Percentiles rank a stretch among this genome's conserved stretches.
Conservation (phyloP, 2,888 invertebrate genomes). For the Marasmarcha lunaedactyla region DNA sequence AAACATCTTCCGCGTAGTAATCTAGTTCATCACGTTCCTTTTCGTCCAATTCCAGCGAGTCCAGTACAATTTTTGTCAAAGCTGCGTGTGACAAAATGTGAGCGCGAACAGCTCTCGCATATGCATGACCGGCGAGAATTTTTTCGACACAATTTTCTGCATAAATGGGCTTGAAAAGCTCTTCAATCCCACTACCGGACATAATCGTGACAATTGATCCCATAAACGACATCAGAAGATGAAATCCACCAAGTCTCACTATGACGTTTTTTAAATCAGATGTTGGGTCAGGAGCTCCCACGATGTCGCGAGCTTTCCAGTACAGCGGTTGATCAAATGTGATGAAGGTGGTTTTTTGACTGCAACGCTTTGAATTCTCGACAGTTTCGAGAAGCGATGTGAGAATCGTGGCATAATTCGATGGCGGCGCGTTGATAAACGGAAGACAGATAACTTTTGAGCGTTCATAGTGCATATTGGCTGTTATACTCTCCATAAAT, state of each 20-base stretch:
- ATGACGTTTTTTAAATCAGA: slow-evolving; percentile 17
- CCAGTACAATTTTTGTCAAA: slow-evolving; percentile 18
- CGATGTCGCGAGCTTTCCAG: slow-evolving; percentile 21
- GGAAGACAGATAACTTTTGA: slow-evolving; percentile 21
- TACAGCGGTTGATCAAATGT: slow-evolving; percentile 24
- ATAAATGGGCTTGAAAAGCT: slow-evolving; percentile 11
- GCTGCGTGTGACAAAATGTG: slow-evolving; percentile 19
- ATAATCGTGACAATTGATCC: slow-evolving; percentile 24
- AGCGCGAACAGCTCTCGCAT: slow-evolving; percentile 20
- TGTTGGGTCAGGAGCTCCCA: too few relatives aligned
- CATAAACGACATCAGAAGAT: slow-evolving; percentile 26
- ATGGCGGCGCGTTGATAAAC: slow-evolving; percentile 23
- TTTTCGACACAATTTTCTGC: slow-evolving; percentile 20
- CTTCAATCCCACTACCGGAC: slow-evolving; percentile 20
- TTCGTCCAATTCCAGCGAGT: background rate
- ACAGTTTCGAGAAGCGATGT: slow-evolving; percentile 20
- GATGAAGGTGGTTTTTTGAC: slow-evolving; percentile 17
- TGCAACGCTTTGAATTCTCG: slow-evolving; percentile 16
- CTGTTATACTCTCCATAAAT: slow-evolving; percentile 12
- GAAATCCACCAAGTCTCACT: slow-evolving; percentile 29
- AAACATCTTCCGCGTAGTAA: slow-evolving; percentile 14
- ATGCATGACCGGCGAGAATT: slow-evolving; percentile 24
- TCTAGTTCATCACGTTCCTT: slow-evolving; percentile 16
- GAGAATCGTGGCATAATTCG: slow-evolving; percentile 22
- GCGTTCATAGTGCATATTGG: slow-evolving; percentile 14